These are phyloP conservation scores for Microplitis mediator DNA, from an alignment of 1,140 invertebrate genomes.

Conservation along the genomic window DNA sequence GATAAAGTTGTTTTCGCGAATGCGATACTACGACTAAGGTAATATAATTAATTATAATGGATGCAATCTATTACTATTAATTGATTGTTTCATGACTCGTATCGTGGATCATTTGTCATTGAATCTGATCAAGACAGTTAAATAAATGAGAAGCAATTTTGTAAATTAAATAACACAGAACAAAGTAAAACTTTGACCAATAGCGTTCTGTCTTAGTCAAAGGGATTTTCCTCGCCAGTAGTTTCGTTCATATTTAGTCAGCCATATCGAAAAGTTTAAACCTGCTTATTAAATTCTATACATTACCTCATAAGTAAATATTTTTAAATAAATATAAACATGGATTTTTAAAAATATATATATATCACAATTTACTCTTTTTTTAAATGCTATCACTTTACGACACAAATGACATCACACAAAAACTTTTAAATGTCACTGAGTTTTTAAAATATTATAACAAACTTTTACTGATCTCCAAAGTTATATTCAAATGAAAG, in stretches of 20 bases:
- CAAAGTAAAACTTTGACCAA: not conserved
- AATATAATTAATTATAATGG: slow-evolving; percentile 13
- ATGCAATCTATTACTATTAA: slow-evolving; percentile 5
- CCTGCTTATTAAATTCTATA: not conserved
- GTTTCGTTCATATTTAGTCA: not conserved
- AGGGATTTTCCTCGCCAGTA: not conserved
- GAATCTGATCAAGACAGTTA: not conserved
- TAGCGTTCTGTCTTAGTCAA: no score
- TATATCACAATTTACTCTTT: not conserved
- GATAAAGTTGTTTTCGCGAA: not conserved
- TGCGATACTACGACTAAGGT: not conserved
- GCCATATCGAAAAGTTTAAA: slow-evolving; percentile 2
- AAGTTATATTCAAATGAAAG: no score
- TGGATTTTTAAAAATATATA: not conserved
- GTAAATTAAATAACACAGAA: not conserved
- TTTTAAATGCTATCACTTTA: no score
- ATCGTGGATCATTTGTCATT: slow-evolving; percentile 10
- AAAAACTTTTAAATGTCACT: no score
- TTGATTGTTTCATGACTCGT: slow-evolving; percentile 14
- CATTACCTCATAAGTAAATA: not conserved
- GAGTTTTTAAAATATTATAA: no score
- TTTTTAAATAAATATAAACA: not conserved
- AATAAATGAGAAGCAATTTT: not conserved
- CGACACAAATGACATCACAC: no score
- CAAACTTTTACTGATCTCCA: no score